Conservation (phyloP, 2,888 invertebrate genomes). For the Romanomermis culicivorax region DNA sequence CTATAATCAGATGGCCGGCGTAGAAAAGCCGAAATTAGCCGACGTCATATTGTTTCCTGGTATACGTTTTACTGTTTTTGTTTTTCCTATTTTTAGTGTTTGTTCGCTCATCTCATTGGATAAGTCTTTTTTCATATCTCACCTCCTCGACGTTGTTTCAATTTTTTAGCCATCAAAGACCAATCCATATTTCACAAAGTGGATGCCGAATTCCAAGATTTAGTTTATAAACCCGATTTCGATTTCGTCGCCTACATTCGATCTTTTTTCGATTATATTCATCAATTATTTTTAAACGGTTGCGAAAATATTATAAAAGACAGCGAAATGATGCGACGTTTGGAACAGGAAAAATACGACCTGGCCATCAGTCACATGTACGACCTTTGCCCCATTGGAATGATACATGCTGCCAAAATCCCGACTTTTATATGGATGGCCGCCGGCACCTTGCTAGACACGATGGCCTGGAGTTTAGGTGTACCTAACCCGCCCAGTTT, state of each 20-base stretch:
- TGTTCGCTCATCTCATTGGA: too few species aligned
- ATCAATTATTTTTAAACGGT: not conserved
- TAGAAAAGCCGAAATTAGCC: not conserved
- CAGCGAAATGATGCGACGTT: not conserved
- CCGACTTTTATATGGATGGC: conserved; percentile 22
- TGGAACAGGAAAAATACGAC: conserved; percentile 2
- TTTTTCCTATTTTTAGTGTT: too few species aligned
- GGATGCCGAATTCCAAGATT: not conserved
- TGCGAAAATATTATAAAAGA: not conserved
- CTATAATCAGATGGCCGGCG: not conserved
- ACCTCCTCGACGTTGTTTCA: too few species aligned
- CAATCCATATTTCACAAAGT: not conserved
- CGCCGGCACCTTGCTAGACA: conserved; percentile 16
- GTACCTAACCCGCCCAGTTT: conserved; percentile 13
- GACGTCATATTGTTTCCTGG: not conserved
- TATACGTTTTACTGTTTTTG: too few species aligned
- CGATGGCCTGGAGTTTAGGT: conserved; percentile 17
- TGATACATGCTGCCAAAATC: conserved; percentile 13
- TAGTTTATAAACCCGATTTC: not conserved
- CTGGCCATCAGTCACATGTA: conserved; percentile 7
- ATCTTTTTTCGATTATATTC: not conserved
- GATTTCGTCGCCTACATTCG: not conserved
- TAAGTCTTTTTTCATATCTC: too few species aligned
- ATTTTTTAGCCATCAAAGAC: not conserved
- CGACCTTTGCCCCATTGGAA: not conserved